Evolutionary conservation across 2,797 vertebrate species (phyloP).

Genomic region (Semaprochilodus insignis): DNA sequence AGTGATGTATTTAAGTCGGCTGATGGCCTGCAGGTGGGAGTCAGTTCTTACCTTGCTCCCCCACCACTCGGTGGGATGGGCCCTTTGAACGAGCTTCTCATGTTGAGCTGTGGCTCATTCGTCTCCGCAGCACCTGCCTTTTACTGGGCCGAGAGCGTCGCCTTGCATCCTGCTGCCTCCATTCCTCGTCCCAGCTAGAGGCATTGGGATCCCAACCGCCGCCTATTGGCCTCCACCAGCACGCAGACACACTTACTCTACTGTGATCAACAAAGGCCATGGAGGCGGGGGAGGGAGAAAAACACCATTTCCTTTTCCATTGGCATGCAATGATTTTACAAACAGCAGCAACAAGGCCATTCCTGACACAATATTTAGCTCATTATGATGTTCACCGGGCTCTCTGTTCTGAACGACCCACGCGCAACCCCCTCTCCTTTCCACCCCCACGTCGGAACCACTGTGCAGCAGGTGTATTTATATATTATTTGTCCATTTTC

Average conservation of each 20-base stretch:
- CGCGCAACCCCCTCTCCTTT: background rate
- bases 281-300: background rate
- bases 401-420: background rate
- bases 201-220: constrained; percentile 40
- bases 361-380: constrained; percentile 16
- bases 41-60: constrained; percentile 33
- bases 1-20: constrained; percentile 23
- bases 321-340: constrained; percentile 14
- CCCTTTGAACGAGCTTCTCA: constrained; percentile 60
- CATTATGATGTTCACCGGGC: constrained; percentile 7
- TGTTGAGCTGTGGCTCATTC: constrained; percentile 67
- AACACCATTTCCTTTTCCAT: constrained; percentile 11
- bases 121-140: constrained; percentile 72
- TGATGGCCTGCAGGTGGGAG: constrained; percentile 46
- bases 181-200: constrained; percentile 48
- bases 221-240: constrained; percentile 38
- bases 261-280: constrained; percentile 1
- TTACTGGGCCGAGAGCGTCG: constrained; percentile 56
- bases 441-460: background rate
- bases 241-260: constrained; percentile 9
- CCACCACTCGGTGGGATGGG: constrained; percentile 29
- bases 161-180: constrained; percentile 53
- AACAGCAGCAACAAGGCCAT: background rate
- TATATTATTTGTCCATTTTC: constrained; percentile 42
- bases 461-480: constrained; percentile 26